Conservation (phyloP, 2,888 invertebrate species). For the Adela reaumurella region DNA sequence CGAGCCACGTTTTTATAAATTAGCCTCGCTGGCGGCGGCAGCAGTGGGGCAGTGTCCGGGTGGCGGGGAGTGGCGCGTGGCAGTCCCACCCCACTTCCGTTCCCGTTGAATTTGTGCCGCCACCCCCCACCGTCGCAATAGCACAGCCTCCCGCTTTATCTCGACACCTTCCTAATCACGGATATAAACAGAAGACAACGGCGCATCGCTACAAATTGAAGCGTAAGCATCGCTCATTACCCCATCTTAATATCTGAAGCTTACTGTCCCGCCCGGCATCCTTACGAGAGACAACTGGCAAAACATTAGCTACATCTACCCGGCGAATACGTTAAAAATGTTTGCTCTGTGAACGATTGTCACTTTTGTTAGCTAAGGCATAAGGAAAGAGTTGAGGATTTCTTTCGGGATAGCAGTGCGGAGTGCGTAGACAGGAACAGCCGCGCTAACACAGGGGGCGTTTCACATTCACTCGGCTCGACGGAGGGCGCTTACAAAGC, state of each 20-base stretch:
- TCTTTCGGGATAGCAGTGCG: too few relatives aligned
- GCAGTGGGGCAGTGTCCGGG: conserved; percentile 11
- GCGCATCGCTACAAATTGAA: background rate
- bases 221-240: background rate
- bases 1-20: too few relatives aligned
- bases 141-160: background rate
- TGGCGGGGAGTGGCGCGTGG: conserved; percentile 20
- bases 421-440: background rate
- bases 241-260: background rate
- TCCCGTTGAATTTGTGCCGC: too few relatives aligned
- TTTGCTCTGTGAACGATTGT: too few relatives aligned
- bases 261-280: too few relatives aligned
- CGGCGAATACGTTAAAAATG: too few relatives aligned
- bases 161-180: background rate
- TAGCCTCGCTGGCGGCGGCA: conserved; percentile 10
- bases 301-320: too few relatives aligned
- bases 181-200: background rate
- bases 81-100: too few relatives aligned
- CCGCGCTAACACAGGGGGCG: background rate
- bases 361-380: too few relatives aligned
- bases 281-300: too few relatives aligned
- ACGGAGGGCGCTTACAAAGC: conserved; percentile 30
- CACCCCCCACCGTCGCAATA: conserved; percentile 9
- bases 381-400: too few relatives aligned
- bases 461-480: conserved; percentile 34